Percentiles rank a stretch among this genome's conserved stretches.
Evolutionary conservation across 2,797 vertebrate genomes (phyloP).

Genomic region (Artibeus jamaicensis): DNA sequence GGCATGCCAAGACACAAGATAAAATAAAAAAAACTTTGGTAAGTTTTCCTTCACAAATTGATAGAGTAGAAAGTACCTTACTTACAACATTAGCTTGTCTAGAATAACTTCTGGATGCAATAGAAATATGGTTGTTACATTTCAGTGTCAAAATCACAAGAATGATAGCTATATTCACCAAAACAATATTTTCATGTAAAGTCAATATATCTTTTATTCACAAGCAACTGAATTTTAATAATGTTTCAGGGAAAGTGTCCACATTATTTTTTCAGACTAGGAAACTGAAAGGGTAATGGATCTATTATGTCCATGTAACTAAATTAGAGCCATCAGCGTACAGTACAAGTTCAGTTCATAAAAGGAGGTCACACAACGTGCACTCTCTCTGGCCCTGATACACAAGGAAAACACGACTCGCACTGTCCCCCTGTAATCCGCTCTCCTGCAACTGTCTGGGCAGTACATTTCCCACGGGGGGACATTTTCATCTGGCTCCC

Average conservation of each 20-base stretch:
- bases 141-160: conserved; percentile 17
- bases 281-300: background rate
- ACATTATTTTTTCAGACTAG: conserved; percentile 21
- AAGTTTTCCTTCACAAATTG: background rate
- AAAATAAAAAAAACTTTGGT: conserved; percentile 20
- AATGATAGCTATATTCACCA: conserved; percentile 8
- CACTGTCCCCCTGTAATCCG: background rate
- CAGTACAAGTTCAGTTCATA: background rate
- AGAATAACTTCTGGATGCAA: background rate
- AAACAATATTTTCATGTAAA: background rate
- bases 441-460: background rate
- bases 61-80: background rate
- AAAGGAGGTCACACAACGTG: background rate
- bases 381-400: background rate
- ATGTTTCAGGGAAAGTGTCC: background rate
- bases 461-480: background rate
- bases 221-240: background rate
- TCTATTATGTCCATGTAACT: conserved; percentile 26
- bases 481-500: conserved; percentile 14
- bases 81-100: background rate
- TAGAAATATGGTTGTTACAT: background rate
- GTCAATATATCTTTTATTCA: conserved; percentile 15
- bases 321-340: background rate
- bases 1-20: background rate
- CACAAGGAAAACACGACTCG: background rate